Evolutionary conservation across 2,113 vertebrate species (phyloP), one percentile per base, ranked within the genome.

Genomic region (Pterocles gutturalis): DNA sequence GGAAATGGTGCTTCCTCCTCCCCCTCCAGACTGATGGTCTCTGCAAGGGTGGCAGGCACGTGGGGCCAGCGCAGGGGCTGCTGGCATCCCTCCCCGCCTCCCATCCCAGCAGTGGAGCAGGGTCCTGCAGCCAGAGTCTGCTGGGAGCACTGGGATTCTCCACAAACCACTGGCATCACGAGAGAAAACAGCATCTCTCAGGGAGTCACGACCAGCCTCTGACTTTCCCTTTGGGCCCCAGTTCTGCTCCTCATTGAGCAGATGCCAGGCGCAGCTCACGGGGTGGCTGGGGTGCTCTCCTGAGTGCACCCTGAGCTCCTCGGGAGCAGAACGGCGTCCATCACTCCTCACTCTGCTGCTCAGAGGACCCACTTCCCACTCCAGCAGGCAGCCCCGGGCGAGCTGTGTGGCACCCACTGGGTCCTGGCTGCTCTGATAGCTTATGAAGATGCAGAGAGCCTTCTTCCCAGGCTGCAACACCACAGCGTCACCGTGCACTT

Each of bases 141-240:
- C 15, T 31, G 69, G 67, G 45, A 83, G 15, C 0, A 0, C 33
- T 14, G 86, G 21, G 49, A 45, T 82, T 34, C 31, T 28, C 46
- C 43, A 17, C 0, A 0, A 58, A 9, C 21, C 0, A 0, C 3
- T 1, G 20, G 24, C 2, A 4, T 55, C 45, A 0, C 19, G 36
- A 26, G 24, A 73, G 53, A 24, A 53, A 81, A 26, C 41, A 41
- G 29, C 25, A 17, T 7, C n/a, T 7, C n/a, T 28, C 10, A 26
- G 28, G n/a, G 54, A 60, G 58, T 22, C 14, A 1, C 1, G 2
- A 0, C 25, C 58, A 77, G 43, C 57, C 24, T 49, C 36, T 48
- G 29, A 18, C 13, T 13, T 48, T 55, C 49, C 31, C 45, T 67
- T 25, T 14, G 29, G 53, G 78, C 7, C 14, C 33, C n/a, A 13